Evolutionary conservation across 1,140 invertebrate genomes (phyloP).

Genomic region (Lepidurus arcticus): DNA sequence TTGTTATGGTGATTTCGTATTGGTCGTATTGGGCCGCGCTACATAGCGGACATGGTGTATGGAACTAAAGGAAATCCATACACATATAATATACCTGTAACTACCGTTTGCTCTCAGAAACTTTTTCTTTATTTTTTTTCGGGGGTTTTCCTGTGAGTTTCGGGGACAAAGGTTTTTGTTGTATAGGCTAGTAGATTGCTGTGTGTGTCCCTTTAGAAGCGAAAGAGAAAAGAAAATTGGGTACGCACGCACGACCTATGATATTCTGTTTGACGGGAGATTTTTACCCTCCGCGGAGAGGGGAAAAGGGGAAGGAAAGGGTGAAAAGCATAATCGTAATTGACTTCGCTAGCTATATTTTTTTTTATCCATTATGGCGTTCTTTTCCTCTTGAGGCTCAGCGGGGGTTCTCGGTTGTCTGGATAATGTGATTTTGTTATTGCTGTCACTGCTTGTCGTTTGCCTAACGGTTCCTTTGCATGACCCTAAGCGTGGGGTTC

Average conservation of each 20-base stretch:
- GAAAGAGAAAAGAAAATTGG: neutral
- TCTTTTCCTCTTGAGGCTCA: neutral
- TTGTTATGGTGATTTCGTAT: neutral
- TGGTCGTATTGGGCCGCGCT: neutral
- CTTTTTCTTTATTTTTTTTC: neutral
- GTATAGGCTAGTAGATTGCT: too few relatives aligned
- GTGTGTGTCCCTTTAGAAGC: neutral
- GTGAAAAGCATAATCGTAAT: neutral
- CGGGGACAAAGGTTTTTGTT: neutral
- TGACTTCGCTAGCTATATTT: neutral
- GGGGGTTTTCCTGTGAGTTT: neutral
- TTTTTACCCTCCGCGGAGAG: too few relatives aligned
- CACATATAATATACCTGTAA: neutral
- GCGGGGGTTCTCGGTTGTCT: neutral
- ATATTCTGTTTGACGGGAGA: too few relatives aligned
- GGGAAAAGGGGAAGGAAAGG: neutral
- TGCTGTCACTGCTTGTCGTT: too few relatives aligned
- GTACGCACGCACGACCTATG: neutral
- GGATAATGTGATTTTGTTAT: too few relatives aligned
- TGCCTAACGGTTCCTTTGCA: too few relatives aligned
- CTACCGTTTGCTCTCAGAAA: neutral
- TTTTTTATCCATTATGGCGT: neutral
- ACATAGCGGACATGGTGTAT: neutral
- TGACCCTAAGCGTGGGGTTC: too few relatives aligned
- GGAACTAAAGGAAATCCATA: slow-evolving; percentile 7